These are phyloP conservation scores for Stenichneumon culpator DNA, from an alignment of 2,888 invertebrate species.

Conservation along the genomic window DNA sequence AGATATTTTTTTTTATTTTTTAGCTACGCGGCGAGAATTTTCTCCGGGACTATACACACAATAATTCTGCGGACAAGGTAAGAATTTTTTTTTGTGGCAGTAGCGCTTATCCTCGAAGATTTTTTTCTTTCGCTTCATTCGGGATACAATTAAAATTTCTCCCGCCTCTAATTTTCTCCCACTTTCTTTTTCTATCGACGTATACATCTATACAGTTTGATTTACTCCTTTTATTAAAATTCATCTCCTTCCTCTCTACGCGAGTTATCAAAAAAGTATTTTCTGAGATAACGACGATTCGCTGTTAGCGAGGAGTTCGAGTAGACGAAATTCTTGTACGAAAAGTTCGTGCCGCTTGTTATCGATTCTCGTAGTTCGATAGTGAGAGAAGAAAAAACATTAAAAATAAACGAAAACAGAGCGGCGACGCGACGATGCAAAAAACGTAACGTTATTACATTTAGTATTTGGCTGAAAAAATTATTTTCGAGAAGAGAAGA, in stretches of 20 bases:
- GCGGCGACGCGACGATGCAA: not conserved
- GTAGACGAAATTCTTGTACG: conserved; percentile 73
- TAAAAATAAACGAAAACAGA: not conserved
- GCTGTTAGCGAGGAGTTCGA: not conserved
- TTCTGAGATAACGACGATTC: conserved; percentile 35
- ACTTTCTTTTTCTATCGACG: conserved; percentile 46
- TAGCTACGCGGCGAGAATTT: conserved; percentile 43
- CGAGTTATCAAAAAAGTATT: conserved; percentile 31
- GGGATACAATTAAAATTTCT: conserved; percentile 55
- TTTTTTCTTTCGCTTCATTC: conserved; percentile 46
- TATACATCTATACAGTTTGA: conserved; percentile 55
- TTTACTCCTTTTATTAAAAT: conserved; percentile 48
- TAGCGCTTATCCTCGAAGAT: conserved; percentile 61
- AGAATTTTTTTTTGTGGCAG: conserved; percentile 71
- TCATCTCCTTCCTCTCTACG: conserved; percentile 25
- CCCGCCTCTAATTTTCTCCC: conserved; percentile 45
- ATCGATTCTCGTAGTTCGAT: not conserved
- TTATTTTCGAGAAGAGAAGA: conserved; percentile 19
- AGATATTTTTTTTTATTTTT: conserved; percentile 5
- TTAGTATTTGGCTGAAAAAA: conserved; percentile 15
- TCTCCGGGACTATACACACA: conserved; percentile 66
- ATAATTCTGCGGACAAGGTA: conserved; percentile 69
- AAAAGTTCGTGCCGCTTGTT: conserved; percentile 73
- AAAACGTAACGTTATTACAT: not conserved
- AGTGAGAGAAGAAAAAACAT: not conserved